These are phyloP conservation scores for Paguma larvata DNA, from an alignment of 2,797 vertebrate species.

Conservation along the genomic window DNA sequence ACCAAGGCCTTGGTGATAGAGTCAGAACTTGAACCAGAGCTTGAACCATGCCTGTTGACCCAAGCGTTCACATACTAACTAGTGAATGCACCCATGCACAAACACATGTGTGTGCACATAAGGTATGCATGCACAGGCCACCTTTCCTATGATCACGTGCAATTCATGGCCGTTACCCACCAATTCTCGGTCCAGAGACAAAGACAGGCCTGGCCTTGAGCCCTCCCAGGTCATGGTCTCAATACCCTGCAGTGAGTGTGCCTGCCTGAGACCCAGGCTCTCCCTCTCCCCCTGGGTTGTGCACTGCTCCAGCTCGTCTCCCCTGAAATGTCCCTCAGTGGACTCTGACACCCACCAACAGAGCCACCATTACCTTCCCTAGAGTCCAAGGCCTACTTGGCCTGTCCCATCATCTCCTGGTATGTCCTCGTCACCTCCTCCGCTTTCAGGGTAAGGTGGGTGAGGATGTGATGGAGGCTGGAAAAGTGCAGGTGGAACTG, in stretches of 20 bases:
- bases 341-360: background rate
- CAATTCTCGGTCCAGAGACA: background rate
- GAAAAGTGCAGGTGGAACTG: conserved; percentile 92
- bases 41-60: background rate
- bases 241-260: background rate
- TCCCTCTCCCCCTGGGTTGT: background rate
- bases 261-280: background rate
- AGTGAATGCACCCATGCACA: background rate
- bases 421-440: conserved; percentile 92
- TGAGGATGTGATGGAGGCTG: conserved; percentile 93
- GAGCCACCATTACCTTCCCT: conserved; percentile 68
- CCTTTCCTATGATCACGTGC: background rate
- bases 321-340: background rate
- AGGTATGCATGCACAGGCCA: background rate
- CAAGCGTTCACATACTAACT: background rate
- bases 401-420: conserved; percentile 92
- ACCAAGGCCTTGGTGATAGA: background rate
- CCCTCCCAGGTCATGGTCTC: background rate
- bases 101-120: background rate
- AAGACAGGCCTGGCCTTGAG: background rate
- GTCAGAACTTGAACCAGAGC: background rate
- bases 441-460: conserved; percentile 90
- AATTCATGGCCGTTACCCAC: background rate
- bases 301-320: background rate
- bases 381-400: conserved; percentile 65